phyloP scores from a whole-genome alignment of 2,797 vertebrate genomes.

The Astyanax mexicanus region DNA sequence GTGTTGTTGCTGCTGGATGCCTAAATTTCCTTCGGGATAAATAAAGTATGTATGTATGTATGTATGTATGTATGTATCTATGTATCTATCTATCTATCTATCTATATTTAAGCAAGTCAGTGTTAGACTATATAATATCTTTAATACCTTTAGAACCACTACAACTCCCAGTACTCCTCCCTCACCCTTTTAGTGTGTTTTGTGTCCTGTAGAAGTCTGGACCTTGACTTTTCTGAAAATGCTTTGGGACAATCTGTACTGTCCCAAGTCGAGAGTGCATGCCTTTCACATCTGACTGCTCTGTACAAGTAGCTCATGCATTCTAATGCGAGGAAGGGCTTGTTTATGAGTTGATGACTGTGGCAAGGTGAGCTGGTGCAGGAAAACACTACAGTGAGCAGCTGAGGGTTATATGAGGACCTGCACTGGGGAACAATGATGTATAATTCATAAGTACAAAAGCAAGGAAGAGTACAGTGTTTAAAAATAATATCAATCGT shows the following conservation, averaged over 20 bases:
- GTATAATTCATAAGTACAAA: not conserved
- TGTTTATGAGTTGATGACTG: not conserved
- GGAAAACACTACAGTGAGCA: not conserved
- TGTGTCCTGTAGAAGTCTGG: not conserved
- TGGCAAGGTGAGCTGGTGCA: not conserved
- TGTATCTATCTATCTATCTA: too few species aligned
- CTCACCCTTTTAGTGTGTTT: too few species aligned
- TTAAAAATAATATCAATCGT: constrained; percentile 10
- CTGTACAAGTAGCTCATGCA: not conserved
- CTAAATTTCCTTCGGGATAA: too few species aligned
- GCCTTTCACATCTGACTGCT: not conserved
- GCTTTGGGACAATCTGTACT: not conserved
- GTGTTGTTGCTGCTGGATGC: too few species aligned
- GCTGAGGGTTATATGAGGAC: not conserved
- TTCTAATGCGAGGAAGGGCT: not conserved
- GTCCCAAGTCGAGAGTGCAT: too few species aligned
- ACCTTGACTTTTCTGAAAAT: not conserved
- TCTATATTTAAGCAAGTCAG: too few species aligned
- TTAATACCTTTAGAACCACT: too few species aligned
- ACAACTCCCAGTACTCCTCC: too few species aligned
- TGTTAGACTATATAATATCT: too few species aligned
- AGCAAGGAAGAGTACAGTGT: not conserved
- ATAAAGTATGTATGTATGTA: too few species aligned
- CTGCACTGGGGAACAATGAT: not conserved
- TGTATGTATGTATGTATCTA: too few species aligned